These are phyloP conservation scores for Steinernema feltiae DNA, from an alignment of 1,140 invertebrate genomes.

Conservation along the genomic window DNA sequence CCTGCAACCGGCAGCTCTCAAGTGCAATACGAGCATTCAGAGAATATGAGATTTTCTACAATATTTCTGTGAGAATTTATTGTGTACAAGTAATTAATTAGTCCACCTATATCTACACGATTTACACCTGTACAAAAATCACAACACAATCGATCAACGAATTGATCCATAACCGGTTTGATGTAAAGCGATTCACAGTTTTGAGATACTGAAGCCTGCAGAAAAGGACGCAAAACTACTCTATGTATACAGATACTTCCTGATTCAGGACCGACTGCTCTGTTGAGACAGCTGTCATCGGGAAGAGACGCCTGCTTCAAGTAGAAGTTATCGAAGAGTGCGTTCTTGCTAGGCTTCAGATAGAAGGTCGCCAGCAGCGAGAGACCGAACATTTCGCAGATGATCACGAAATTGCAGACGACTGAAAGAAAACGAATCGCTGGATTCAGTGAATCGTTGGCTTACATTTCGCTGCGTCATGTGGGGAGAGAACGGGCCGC, in stretches of 20 bases:
- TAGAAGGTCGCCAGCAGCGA: conserved; percentile 30
- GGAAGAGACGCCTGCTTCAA: background rate
- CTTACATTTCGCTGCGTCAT: conserved; percentile 32
- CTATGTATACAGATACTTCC: background rate
- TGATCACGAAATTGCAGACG: conserved; percentile 37
- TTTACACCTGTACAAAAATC: background rate
- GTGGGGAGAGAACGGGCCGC: conserved; percentile 31
- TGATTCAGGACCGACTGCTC: background rate
- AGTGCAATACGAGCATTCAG: too few relatives aligned
- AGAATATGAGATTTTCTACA: too few relatives aligned
- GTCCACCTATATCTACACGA: background rate
- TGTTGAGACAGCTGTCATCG: background rate
- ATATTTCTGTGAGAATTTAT: too few relatives aligned
- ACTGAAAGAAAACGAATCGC: conserved; percentile 26
- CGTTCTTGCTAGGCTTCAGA: conserved; percentile 7
- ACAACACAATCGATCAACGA: too few relatives aligned
- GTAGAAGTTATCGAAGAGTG: background rate
- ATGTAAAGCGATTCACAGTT: too few relatives aligned
- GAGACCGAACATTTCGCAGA: conserved; percentile 36
- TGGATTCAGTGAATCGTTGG: background rate
- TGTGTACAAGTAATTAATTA: too few relatives aligned
- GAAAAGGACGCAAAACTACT: too few relatives aligned
- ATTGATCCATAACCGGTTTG: too few relatives aligned
- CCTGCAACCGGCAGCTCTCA: too few relatives aligned
- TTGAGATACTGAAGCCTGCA: too few relatives aligned